Evolutionary conservation across 2,113 vertebrate genomes (phyloP).

Genomic region (Hylia prasina): DNA sequence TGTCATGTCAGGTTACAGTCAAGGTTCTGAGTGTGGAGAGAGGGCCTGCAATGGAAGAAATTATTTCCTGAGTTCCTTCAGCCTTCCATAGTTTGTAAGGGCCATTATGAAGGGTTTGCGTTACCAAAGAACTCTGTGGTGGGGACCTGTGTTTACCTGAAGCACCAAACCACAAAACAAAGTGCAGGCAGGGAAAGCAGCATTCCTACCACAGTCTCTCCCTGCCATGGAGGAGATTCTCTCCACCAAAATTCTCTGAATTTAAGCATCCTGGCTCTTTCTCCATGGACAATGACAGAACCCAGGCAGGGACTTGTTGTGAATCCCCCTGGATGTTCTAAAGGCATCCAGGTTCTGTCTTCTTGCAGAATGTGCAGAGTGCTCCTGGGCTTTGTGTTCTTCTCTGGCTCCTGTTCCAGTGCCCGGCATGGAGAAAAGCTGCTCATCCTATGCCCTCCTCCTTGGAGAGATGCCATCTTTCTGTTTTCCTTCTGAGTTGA

Average conservation of each 20-base stretch:
- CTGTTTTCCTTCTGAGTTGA: not conserved
- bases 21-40: not conserved
- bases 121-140: not conserved
- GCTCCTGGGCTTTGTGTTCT: not conserved
- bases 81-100: not conserved
- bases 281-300: not conserved
- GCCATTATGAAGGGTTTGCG: not conserved
- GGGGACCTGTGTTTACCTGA: not conserved
- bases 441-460: not conserved
- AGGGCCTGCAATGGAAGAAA: not conserved
- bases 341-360: not conserved
- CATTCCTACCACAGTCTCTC: not conserved
- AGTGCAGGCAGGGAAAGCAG: not conserved
- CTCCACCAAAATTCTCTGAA: not conserved
- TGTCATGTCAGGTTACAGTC: not conserved
- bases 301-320: not conserved
- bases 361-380: not conserved
- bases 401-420: not conserved
- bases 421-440: not conserved
- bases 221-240: not conserved
- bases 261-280: not conserved
- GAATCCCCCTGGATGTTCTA: not conserved
- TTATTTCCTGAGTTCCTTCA: not conserved
- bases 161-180: not conserved
- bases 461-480: not conserved